phyloP scores from a whole-genome alignment of 2,113 vertebrate genomes.

The Campylomormyrus numenius region DNA sequence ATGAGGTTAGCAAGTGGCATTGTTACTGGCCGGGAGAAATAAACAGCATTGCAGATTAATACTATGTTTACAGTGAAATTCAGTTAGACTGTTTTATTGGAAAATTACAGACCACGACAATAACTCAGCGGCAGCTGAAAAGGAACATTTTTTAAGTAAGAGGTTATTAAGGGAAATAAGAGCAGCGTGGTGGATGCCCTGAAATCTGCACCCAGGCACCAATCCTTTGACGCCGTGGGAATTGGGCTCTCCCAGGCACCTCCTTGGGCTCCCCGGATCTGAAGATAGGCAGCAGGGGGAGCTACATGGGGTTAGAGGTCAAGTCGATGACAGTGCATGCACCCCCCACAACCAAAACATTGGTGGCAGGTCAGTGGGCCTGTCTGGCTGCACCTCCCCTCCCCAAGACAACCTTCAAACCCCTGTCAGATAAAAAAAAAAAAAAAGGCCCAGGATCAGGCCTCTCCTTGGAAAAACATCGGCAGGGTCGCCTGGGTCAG shows the following conservation, averaged over 20 bases:
- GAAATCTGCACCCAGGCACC: not conserved
- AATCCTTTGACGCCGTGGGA: not conserved
- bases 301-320: slow-evolving; percentile 46
- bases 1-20: not conserved
- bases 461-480: slow-evolving; percentile 57
- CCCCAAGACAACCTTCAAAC: slow-evolving; percentile 41
- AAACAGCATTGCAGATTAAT: slow-evolving; percentile 1
- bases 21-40: not conserved
- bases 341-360: slow-evolving; percentile 53
- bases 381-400: slow-evolving; percentile 36
- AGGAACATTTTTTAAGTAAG: not conserved
- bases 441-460: slow-evolving; percentile 52
- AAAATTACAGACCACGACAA: slow-evolving; percentile 14
- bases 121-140: not conserved
- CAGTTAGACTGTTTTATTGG: not conserved
- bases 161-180: not conserved
- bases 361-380: slow-evolving; percentile 42
- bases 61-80: not conserved
- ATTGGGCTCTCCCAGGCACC: not conserved
- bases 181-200: not conserved
- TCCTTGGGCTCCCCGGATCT: not conserved
- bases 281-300: not conserved
- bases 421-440: slow-evolving; percentile 42
- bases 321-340: slow-evolving; percentile 49
- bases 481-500: slow-evolving; percentile 55